Evolutionary conservation across 2,797 vertebrate species (phyloP).

Genomic region (Sandelia bainsii): DNA sequence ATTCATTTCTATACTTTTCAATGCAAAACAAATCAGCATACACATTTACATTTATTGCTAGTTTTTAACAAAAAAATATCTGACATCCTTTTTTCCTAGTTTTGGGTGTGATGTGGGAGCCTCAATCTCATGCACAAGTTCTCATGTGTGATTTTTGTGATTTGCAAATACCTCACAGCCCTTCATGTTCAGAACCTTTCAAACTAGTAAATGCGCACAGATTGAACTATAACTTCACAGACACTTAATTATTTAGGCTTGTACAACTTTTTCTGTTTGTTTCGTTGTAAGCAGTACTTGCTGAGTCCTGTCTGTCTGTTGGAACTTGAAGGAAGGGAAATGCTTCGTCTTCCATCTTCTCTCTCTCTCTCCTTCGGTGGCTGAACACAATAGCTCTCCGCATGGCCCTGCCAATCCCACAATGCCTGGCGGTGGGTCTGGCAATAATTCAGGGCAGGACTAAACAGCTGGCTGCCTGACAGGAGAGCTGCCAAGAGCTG

Average conservation of each 20-base stretch:
- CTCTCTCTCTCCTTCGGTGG: constrained; percentile 49
- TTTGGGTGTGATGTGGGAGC: too few relatives aligned
- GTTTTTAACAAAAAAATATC: too few relatives aligned
- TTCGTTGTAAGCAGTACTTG: constrained; percentile 15
- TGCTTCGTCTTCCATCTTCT: constrained; percentile 37
- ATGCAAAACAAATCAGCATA: too few relatives aligned
- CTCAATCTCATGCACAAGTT: too few relatives aligned
- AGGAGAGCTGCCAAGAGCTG: constrained; percentile 97
- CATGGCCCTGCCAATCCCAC: constrained; percentile 86
- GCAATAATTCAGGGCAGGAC: constrained; percentile 96
- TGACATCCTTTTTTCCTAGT: too few relatives aligned
- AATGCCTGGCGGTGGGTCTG: constrained; percentile 89
- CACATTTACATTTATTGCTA: too few relatives aligned
- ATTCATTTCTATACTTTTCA: too few relatives aligned
- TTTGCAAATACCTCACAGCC: too few relatives aligned
- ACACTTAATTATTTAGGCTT: background rate
- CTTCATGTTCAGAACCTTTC: background rate
- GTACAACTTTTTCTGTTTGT: constrained; percentile 1
- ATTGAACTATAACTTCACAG: background rate
- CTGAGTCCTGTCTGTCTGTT: constrained; percentile 21
- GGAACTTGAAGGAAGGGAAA: constrained; percentile 55
- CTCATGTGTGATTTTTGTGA: too few relatives aligned
- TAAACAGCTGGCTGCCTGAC: constrained; percentile 98
- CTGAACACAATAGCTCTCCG: constrained; percentile 70
- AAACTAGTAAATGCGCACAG: background rate